These are phyloP conservation scores for Cephus sareptanus DNA, from an alignment of 2,888 invertebrate species.

Conservation along the genomic window DNA sequence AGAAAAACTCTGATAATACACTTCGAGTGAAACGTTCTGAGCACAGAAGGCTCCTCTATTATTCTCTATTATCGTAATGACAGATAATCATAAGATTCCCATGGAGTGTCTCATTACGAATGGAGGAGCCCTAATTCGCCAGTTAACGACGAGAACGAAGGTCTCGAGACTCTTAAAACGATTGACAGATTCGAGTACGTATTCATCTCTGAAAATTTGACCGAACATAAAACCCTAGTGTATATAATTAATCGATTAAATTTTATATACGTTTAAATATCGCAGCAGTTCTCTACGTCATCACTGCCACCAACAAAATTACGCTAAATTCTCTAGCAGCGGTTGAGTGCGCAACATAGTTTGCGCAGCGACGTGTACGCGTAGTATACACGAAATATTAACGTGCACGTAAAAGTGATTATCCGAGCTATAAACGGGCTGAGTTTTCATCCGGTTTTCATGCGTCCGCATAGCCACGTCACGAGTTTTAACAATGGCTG, in stretches of 20 bases:
- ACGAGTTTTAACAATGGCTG: slow-evolving; percentile 55
- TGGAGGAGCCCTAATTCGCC: slow-evolving; percentile 57
- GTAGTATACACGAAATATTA: not conserved
- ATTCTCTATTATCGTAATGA: slow-evolving; percentile 56
- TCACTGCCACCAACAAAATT: not conserved
- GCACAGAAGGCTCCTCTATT: slow-evolving; percentile 15
- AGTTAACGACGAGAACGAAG: slow-evolving; percentile 39
- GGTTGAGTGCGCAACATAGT: not conserved
- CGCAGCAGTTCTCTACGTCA: not conserved
- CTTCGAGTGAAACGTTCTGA: not conserved
- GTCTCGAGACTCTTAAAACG: slow-evolving; percentile 28
- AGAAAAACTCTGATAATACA: not conserved
- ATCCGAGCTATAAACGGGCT: not conserved
- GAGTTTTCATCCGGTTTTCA: not conserved
- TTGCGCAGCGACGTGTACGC: not conserved
- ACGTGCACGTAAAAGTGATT: not conserved
- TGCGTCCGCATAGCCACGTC: not conserved
- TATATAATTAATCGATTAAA: not conserved
- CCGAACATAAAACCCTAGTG: not conserved
- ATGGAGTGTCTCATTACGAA: slow-evolving; percentile 59
- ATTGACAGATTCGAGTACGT: slow-evolving; percentile 48
- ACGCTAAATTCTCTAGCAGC: not conserved
- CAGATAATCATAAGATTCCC: slow-evolving; percentile 57
- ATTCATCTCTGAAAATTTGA: slow-evolving; percentile 20
- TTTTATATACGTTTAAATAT: not conserved